phyloP scores from a whole-genome alignment of 2,797 vertebrate species.

The Serranus cabrilla region DNA sequence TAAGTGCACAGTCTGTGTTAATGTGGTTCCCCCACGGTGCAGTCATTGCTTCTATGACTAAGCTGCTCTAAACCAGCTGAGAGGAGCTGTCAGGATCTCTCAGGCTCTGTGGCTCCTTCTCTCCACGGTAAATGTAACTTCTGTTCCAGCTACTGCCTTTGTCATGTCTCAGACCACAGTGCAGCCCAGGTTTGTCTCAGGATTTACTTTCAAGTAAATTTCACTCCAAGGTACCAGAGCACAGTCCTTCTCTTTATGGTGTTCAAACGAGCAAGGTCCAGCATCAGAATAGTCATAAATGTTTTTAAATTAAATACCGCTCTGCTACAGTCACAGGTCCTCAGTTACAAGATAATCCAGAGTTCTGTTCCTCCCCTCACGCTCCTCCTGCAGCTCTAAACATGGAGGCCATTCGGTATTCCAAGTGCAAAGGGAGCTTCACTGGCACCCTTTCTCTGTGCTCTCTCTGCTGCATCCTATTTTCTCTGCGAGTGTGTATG shows the following conservation, averaged over 20 bases:
- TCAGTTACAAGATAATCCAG: neutral
- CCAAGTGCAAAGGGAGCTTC: slow-evolving; percentile 5
- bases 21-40: slow-evolving; percentile 40
- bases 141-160: slow-evolving; percentile 41
- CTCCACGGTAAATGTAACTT: slow-evolving; percentile 34
- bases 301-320: neutral
- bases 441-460: slow-evolving; percentile 5
- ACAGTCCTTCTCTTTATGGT: neutral
- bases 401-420: slow-evolving; percentile 21
- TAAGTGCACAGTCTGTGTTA: slow-evolving; percentile 50
- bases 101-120: slow-evolving; percentile 38
- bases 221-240: neutral
- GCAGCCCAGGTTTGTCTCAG: slow-evolving; percentile 26
- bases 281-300: neutral
- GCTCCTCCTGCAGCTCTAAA: slow-evolving; percentile 1
- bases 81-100: slow-evolving; percentile 54
- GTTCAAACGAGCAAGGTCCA: neutral
- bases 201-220: slow-evolving; percentile 6
- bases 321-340: neutral
- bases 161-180: slow-evolving; percentile 19
- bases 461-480: slow-evolving; percentile 31
- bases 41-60: slow-evolving; percentile 51
- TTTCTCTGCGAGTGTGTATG: neutral
- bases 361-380: neutral
- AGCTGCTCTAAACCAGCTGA: slow-evolving; percentile 65